Base-by-base conservation (phyloP, 2,888 invertebrate genomes). In the Amblyjoppa proteus region DNA sequence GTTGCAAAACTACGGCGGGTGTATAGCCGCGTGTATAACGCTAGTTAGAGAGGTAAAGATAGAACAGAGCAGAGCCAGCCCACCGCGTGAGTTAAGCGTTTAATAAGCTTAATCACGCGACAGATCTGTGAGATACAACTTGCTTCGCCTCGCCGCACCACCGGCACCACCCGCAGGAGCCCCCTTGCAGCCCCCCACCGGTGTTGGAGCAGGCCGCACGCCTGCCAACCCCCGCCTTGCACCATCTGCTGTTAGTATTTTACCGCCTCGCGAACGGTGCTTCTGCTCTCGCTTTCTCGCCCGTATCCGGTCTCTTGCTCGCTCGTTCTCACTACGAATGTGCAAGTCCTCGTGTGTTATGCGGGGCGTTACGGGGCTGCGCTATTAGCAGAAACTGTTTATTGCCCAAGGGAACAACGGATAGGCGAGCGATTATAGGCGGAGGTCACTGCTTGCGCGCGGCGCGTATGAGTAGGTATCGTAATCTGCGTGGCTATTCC, bases 21-120 rank as follows among this genome's bases (percentile, higher is more conserved):
- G 80, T 61, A 81, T 51, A 76, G 61, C 64, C 51, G 34, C 49
- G 38, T 45, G 73, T 80, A 80, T 74, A 77, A 76, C 85, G 85
- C 83, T 74, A 83, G 73, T 78, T 74, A 58, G 80, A 70, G 76
- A 79, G 87, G 73, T 81, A 82, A 77, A 87, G 86, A 86, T 89
- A 88, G 86, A 83, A 85, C 84, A 69, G 87, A 91, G 88, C 84
- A 69, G 87, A 91, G 88, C 91, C 91, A 92, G 91, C 89, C 90
- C 90, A 87, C 90, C 88, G 81, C 75, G 91, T 94, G 94, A 94
- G 94, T 94, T 94, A 94, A 93, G 93, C 93, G 93, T 94, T 94
- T 94, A 94, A 94, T 94, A 94, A 94, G 93, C 94, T 94, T 94
- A 94, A 94, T 94, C 94, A 93, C 93, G 92, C 92, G 93, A 94